These are phyloP conservation scores for Hemicordylus capensis DNA, from an alignment of 2,113 vertebrate species.

Conservation along the genomic window DNA sequence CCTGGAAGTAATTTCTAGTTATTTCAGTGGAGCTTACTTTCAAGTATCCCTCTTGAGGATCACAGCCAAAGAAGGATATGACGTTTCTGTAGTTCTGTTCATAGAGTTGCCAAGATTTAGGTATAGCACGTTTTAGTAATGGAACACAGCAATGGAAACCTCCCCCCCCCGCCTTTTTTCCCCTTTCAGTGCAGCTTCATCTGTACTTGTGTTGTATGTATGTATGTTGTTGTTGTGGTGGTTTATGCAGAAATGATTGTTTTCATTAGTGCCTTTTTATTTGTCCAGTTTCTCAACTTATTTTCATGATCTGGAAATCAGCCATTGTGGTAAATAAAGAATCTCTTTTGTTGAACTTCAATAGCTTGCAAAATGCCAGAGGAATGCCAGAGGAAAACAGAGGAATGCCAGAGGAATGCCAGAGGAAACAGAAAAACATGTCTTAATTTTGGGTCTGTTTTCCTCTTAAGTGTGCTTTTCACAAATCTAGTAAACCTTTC, in stretches of 20 bases:
- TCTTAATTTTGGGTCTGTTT: no score
- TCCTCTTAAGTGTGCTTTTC: slow-evolving; percentile 17
- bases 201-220: background rate
- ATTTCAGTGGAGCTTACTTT: background rate
- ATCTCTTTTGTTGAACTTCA: background rate
- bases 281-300: background rate
- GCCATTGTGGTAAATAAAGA: background rate
- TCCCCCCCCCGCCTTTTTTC: no score
- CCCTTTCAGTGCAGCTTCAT: background rate
- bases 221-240: background rate
- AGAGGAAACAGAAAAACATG: no score
- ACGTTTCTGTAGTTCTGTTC: background rate
- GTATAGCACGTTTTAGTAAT: background rate
- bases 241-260: background rate
- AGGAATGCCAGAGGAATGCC: background rate
- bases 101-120: background rate
- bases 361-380: background rate
- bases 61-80: background rate
- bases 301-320: background rate
- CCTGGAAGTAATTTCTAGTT: background rate
- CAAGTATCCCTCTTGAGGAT: background rate
- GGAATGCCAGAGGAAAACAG: background rate
- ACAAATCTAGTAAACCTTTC: slow-evolving; percentile 38
- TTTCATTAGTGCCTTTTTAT: background rate
- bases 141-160: background rate